Evolutionary conservation across 2,888 invertebrate species (phyloP), one percentile per base, ranked within the genome.

Genomic region (Gari tellinella): DNA sequence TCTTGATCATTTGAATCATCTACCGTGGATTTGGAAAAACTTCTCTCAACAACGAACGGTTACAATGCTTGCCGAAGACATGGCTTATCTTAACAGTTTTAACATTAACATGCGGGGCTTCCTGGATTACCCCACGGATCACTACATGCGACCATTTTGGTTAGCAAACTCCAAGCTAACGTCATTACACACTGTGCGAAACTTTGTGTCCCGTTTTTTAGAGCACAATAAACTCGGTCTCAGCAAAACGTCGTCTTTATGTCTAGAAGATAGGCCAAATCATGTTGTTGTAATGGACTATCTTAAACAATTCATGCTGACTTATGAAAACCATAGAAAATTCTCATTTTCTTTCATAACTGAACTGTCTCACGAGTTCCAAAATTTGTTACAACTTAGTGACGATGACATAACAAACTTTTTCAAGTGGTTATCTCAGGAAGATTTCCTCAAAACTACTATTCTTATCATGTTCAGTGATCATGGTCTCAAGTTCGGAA

Each of bases 381-480:
- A 95, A 86, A 96, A 96, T 90, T 93, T 95, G 83, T 94, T 94
- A 0, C 95, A 95, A 1, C 94, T 94, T 0, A 96, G 95, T 0
- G 97, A 97, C 89, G 93, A 95, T 0, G 96, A 96, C 89, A 90
- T 96, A 0, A 57, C 78, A 19, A 69, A 84, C 0, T 88, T 92
- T 66, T 89, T 97, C n/a, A 92, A 92, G 51, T 92, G 93, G 31
- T 92, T 97, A 45, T 61, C 87, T 52, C 88, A 92, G 2, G 93
- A 93, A 0, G 95, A 95, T 0, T 92, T 94, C 38, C 92, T 97
- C 21, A 95, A 97, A 70, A 94, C 96, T 83, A 96, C 97, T 0
- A 88, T 98, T 77, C 92, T 98, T 0, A 94, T 98, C 61, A 90
- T 98, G 5, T 96, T 98, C 96, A 95, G 97, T 2, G 98, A 98